Base-by-base conservation (phyloP, 2,113 vertebrate species). In the Sprattus sprattus region DNA sequence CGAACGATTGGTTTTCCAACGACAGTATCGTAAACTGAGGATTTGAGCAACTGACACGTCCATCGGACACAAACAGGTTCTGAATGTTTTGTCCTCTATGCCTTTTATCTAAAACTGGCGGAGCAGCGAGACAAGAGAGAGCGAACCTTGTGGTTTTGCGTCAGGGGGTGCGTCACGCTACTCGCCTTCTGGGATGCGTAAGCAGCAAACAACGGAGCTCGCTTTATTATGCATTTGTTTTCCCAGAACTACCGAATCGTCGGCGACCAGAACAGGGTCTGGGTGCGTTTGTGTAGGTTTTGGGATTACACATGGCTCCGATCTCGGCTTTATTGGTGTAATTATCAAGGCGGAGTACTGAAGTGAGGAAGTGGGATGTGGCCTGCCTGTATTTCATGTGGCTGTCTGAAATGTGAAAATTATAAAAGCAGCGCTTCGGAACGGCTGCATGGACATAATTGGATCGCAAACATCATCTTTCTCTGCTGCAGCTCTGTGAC, bases 281-380 rank as follows among this genome's bases (percentile, higher is more conserved):
- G 71, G 71, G 28, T 78, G 28, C 71, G 13, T 39, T 78, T 39
- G 25, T 78, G 71, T 78, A 10, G 28, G 2, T 78, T 78, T 39
- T 78, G 71, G 71, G 32, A 78, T 78, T 78, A 78, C 71, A 39
- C 71, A 78, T 39, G 71, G 71, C 11, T 16, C 71, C 3, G 71
- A 78, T 39, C 71, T 39, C 71, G 25, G 10, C 71, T 78, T 78
- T 78, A 15, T 78, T 78, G 71, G 28, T 78, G 71, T 78, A 78
- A 78, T 78, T 39, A 44, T 78, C 71, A 11, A 78, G 71, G 71
- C 71, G 25, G 71, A 78, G 71, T 16, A 32, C 71, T 83, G 45
- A 85, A 83, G 83, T 71, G 45, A 89, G 86, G 86, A 89, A 89
- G 88, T 89, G 86, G 88, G 88, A 88, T 89, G 88, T 85, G 86